These are phyloP conservation scores for Turritopsis rubra DNA, from an alignment of 30 jellyfish, hydroid and myxozoan species.

Conservation along the genomic window DNA sequence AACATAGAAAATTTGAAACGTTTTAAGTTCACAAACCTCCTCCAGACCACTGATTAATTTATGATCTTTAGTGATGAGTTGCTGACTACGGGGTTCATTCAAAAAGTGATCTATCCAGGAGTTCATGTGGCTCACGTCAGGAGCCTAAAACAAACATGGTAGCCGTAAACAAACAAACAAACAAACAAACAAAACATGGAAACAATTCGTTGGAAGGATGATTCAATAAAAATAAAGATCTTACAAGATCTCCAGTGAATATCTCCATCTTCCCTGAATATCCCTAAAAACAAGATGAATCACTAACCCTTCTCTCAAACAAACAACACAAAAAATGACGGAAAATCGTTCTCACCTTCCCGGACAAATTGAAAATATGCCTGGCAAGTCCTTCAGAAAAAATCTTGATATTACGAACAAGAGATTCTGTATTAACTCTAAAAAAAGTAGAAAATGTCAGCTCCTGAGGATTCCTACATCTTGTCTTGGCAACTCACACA, in stretches of 20 bases:
- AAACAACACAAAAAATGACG: not conserved
- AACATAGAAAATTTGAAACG: not conserved
- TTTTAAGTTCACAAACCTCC: slow-evolving; percentile 34
- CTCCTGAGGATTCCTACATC: not conserved
- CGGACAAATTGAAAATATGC: slow-evolving; percentile 67
- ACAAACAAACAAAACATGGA: not conserved
- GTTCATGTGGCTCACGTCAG: slow-evolving; percentile 46
- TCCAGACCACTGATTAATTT: slow-evolving; percentile 41
- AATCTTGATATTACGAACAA: slow-evolving; percentile 49
- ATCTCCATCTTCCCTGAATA: slow-evolving; percentile 43
- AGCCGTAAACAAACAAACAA: not conserved
- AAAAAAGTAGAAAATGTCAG: not conserved
- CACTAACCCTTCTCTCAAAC: not conserved
- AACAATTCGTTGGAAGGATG: not conserved
- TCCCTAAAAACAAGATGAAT: slow-evolving; percentile 22
- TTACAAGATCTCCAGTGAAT: slow-evolving; percentile 56
- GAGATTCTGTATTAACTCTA: slow-evolving; percentile 38
- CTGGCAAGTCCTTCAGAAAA: slow-evolving; percentile 76
- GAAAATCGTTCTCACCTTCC: slow-evolving; percentile 35
- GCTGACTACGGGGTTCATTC: slow-evolving; percentile 57
- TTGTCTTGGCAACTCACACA: too few species aligned
- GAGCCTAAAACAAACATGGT: slow-evolving; percentile 42
- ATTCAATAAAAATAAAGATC: not conserved
- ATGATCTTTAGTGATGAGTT: slow-evolving; percentile 53
- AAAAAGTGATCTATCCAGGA: slow-evolving; percentile 61